Percentiles rank a stretch among this genome's conserved stretches.
These are phyloP conservation scores for Achroia grisella DNA, from an alignment of 1,140 invertebrate genomes.

Conservation along the genomic window DNA sequence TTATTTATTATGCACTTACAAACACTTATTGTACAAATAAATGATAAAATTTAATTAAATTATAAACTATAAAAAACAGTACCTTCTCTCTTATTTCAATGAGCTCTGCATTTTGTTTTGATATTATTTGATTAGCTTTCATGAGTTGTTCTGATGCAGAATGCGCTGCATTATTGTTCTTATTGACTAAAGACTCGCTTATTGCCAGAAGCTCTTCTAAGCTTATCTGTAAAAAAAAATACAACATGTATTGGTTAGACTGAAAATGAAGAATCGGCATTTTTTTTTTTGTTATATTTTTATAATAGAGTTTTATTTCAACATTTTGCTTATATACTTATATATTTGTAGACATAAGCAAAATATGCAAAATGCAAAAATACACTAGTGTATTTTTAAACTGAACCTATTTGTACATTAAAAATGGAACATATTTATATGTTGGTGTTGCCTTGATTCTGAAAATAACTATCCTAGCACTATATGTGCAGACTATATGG, in stretches of 20 bases:
- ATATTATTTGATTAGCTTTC: constrained; percentile 87
- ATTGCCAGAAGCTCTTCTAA: constrained; percentile 77
- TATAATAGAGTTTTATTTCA: no score
- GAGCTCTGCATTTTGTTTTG: constrained; percentile 75
- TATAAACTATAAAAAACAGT: constrained; percentile 3
- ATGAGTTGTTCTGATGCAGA: constrained; percentile 80
- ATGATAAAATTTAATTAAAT: not conserved
- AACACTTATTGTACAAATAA: not conserved
- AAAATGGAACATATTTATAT: no score
- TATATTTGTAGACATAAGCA: no score
- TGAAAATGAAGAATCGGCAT: not conserved
- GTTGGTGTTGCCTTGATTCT: no score
- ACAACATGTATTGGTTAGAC: not conserved
- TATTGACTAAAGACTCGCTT: constrained; percentile 76
- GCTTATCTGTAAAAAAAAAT: constrained; percentile 50
- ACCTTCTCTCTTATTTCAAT: constrained; percentile 71
- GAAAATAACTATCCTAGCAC: no score
- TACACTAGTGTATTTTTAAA: no score
- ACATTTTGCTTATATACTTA: no score
- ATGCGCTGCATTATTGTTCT: constrained; percentile 77
- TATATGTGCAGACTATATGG: no score
- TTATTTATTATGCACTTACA: not conserved
- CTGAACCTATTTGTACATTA: no score
- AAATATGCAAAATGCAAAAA: no score
- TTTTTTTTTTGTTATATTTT: no score